Conservation (phyloP, 2,797 vertebrate species). For the Acomys russatus region DNA sequence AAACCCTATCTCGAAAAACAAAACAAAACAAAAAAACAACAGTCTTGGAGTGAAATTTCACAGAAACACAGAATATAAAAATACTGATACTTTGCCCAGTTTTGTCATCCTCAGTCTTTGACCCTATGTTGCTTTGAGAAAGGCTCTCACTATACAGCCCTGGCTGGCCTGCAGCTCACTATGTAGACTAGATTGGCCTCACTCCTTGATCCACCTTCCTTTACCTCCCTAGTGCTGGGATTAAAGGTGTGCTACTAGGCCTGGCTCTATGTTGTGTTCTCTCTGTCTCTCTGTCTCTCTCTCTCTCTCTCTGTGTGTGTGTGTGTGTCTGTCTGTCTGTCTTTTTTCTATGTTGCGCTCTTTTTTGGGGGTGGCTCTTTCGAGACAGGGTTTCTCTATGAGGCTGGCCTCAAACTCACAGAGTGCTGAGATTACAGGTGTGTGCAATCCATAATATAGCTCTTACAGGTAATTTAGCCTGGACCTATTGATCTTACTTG, state of each 20-base stretch:
- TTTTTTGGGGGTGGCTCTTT: too few species aligned
- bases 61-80: neutral
- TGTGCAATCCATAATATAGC: neutral
- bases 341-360: too few species aligned
- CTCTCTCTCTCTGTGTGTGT: too few species aligned
- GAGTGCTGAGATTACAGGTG: neutral
- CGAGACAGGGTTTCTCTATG: too few species aligned
- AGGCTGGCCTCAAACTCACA: too few species aligned
- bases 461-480: slow-evolving; percentile 7
- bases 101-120: neutral
- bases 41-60: neutral
- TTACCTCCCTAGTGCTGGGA: neutral
- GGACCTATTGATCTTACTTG: neutral
- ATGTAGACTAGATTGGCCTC: neutral
- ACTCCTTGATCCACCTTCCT: neutral
- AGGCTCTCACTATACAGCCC: neutral
- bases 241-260: neutral
- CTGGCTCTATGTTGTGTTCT: neutral
- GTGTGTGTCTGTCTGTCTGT: too few species aligned
- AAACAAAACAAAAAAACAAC: too few species aligned
- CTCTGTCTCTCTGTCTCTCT: too few species aligned
- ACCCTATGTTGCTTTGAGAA: neutral
- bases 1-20: too few species aligned
- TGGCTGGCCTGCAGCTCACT: neutral
- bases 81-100: neutral